These are phyloP conservation scores for Rotaria macrura DNA, from an alignment of 2,888 invertebrate genomes.

Conservation along the genomic window DNA sequence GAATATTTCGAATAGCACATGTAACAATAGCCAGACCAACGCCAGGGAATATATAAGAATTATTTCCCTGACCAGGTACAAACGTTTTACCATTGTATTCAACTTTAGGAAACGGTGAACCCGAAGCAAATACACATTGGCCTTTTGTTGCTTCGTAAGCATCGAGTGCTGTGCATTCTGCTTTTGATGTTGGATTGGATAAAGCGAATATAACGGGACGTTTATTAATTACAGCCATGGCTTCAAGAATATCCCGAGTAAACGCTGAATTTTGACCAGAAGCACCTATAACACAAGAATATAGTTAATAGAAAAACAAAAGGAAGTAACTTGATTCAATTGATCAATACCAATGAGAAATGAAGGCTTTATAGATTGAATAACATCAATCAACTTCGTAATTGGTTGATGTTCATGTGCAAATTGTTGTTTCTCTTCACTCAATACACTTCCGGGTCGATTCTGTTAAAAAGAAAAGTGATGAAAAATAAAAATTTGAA, in stretches of 20 bases:
- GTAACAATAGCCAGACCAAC: constrained; percentile 79
- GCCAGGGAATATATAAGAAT: constrained; percentile 62
- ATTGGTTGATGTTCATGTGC: constrained; percentile 17
- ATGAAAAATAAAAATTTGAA: neutral
- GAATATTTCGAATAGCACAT: constrained; percentile 83
- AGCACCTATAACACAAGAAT: constrained; percentile 61
- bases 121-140: constrained; percentile 70
- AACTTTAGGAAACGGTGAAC: constrained; percentile 85
- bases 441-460: constrained; percentile 17
- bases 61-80: constrained; percentile 76
- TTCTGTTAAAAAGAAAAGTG: neutral
- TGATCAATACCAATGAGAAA: constrained; percentile 5
- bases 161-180: constrained; percentile 97
- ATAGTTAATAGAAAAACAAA: too few relatives aligned
- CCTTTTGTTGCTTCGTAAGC: constrained; percentile 72
- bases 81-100: constrained; percentile 63
- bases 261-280: constrained; percentile 85
- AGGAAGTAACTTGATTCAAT: too few relatives aligned
- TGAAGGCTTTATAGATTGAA: constrained; percentile 24
- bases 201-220: constrained; percentile 88
- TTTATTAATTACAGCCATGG: constrained; percentile 72
- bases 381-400: constrained; percentile 7
- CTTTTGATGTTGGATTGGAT: constrained; percentile 92
- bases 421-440: constrained; percentile 23
- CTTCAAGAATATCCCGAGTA: constrained; percentile 68